A percentile compares a stretch with the other conserved stretches of the same genome.
Conservation (phyloP, 1,140 invertebrate species). For the Manduca sexta region DNA sequence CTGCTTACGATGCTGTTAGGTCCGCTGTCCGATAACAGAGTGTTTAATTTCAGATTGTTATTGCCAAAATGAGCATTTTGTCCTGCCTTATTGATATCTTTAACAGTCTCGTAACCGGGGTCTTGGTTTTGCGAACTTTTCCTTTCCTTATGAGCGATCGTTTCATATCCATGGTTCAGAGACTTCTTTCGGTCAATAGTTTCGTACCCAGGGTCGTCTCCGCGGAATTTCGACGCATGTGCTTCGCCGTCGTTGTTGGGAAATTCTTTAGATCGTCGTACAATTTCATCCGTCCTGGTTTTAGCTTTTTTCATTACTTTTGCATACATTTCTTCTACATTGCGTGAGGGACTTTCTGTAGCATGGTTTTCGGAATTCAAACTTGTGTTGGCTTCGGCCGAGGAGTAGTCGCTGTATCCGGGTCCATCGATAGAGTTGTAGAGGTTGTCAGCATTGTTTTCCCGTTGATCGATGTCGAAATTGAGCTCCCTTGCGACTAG, state of each 20-base stretch:
- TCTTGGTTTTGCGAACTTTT: slow-evolving; percentile 63
- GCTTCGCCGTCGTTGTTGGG: slow-evolving; percentile 24
- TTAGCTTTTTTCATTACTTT: slow-evolving; percentile 84
- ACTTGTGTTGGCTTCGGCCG: slow-evolving; percentile 52
- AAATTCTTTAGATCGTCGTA: slow-evolving; percentile 37
- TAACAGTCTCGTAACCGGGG: slow-evolving; percentile 79
- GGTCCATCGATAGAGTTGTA: slow-evolving; percentile 67
- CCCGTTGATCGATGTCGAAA: slow-evolving; percentile 56
- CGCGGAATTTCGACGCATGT: slow-evolving; percentile 34
- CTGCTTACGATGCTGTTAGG: slow-evolving; percentile 74
- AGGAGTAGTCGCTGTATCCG: slow-evolving; percentile 44
- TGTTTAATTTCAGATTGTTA: slow-evolving; percentile 53
- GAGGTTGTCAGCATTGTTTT: slow-evolving; percentile 46
- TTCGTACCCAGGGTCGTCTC: slow-evolving; percentile 70
- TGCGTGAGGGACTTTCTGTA: slow-evolving; percentile 76
- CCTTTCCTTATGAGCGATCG: slow-evolving; percentile 61
- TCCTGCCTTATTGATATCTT: slow-evolving; percentile 49
- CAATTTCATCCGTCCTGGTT: slow-evolving; percentile 39
- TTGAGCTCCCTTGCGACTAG: slow-evolving; percentile 65
- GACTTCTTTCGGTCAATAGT: slow-evolving; percentile 64
- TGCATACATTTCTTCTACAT: slow-evolving; percentile 90
- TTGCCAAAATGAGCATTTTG: slow-evolving; percentile 31
- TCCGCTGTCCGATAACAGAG: slow-evolving; percentile 64
- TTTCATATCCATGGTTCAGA: slow-evolving; percentile 68
- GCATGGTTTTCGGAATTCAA: slow-evolving; percentile 74